These are phyloP conservation scores for Maniola jurtina DNA, from an alignment of 1,140 invertebrate species.

Conservation along the genomic window DNA sequence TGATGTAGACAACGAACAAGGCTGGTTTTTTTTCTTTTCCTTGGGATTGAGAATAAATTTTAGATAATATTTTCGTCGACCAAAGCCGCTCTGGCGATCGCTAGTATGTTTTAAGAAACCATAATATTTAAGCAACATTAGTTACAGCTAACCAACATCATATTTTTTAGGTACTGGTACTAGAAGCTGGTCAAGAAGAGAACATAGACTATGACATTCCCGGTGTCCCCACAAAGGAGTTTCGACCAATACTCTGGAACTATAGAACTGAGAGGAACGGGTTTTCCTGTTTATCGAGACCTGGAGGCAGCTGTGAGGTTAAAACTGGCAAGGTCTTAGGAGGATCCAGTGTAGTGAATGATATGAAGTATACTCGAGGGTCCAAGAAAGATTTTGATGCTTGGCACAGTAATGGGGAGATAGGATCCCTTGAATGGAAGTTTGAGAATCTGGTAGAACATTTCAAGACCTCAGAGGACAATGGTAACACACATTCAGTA, in stretches of 20 bases:
- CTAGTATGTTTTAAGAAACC: neutral
- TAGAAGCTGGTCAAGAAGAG: constrained; percentile 76
- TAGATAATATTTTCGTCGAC: no score
- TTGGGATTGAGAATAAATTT: no score
- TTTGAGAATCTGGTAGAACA: constrained; percentile 78
- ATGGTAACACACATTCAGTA: constrained; percentile 50
- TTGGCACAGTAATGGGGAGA: constrained; percentile 73
- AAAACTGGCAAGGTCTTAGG: constrained; percentile 79
- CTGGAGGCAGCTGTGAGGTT: constrained; percentile 73
- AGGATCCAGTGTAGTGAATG: constrained; percentile 78
- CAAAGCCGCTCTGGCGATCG: no score
- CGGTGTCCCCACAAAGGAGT: constrained; percentile 62
- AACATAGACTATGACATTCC: constrained; percentile 71
- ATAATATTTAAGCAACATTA: no score
- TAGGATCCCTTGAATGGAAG: constrained; percentile 77
- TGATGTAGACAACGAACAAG: no score
- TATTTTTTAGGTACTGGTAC: constrained; percentile 53
- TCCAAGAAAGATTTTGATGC: constrained; percentile 78
- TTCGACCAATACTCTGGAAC: constrained; percentile 68
- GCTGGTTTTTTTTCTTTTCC: no score
- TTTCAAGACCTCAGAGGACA: constrained; percentile 79
- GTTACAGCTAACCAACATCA: neutral
- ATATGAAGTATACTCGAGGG: constrained; percentile 80
- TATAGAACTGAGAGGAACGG: constrained; percentile 66
- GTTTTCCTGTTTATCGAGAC: constrained; percentile 65